Evolutionary conservation across 2,888 invertebrate genomes (phyloP).

Genomic region (Amblyjoppa fuscipennis): DNA sequence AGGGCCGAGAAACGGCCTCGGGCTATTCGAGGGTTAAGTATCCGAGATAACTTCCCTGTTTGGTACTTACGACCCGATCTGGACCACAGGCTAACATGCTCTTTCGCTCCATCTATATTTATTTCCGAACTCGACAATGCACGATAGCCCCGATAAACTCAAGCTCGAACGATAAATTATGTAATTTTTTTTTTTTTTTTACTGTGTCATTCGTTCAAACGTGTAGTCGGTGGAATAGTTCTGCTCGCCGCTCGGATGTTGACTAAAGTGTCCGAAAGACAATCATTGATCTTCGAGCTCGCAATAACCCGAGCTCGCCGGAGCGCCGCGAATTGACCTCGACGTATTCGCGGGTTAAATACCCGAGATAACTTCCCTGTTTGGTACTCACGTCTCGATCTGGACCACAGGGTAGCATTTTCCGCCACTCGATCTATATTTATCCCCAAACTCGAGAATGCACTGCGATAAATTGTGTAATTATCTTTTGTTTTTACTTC

Average conservation of each 20-base stretch:
- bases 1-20: conserved; percentile 6
- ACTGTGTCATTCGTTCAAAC: not conserved
- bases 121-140: conserved; percentile 1
- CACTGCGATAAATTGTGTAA: not conserved
- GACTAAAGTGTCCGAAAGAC: conserved; percentile 8
- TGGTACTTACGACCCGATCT: conserved; percentile 6
- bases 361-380: conserved; percentile 29
- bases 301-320: not conserved
- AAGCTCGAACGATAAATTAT: not conserved
- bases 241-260: not conserved
- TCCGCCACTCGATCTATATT: not conserved
- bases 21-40: conserved; percentile 38
- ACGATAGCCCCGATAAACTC: not conserved
- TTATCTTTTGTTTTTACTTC: not conserved
- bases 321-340: not conserved
- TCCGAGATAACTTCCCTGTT: conserved; percentile 25
- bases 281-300: conserved; percentile 11
- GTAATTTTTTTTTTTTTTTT: too few species aligned
- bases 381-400: conserved; percentile 8
- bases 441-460: not conserved
- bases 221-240: not conserved
- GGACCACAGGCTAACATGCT: conserved; percentile 4
- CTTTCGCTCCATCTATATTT: not conserved
- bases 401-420: conserved; percentile 11
- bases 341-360: conserved; percentile 39